These are phyloP conservation scores for Spodoptera frugiperda DNA, from an alignment of 1,140 invertebrate genomes.

Conservation along the genomic window DNA sequence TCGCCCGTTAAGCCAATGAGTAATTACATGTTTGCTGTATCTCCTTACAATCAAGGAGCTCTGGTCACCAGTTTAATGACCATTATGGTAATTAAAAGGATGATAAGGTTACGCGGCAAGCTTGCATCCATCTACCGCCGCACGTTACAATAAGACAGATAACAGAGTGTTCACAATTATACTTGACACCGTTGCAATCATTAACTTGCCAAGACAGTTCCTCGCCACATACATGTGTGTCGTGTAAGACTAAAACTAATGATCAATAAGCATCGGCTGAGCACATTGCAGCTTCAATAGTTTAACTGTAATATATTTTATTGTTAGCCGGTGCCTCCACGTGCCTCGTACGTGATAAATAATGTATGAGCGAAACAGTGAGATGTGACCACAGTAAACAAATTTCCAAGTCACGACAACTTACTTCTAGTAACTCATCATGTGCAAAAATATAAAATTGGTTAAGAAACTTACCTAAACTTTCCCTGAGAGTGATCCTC, in stretches of 20 bases:
- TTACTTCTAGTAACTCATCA: conserved; percentile 48
- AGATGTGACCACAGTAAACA: conserved; percentile 56
- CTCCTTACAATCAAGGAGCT: conserved; percentile 12
- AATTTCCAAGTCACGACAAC: conserved; percentile 62
- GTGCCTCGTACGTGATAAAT: conserved; percentile 70
- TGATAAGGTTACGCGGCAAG: conserved; percentile 5
- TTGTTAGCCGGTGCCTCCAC: conserved; percentile 60
- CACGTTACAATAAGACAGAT: background rate
- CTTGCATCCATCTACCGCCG: background rate
- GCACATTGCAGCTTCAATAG: conserved; percentile 47
- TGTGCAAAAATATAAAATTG: conserved; percentile 19
- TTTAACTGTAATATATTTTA: conserved; percentile 65
- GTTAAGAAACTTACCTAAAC: conserved; percentile 87
- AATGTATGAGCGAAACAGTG: conserved; percentile 61
- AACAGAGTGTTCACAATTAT: conserved; percentile 4
- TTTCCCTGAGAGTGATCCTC: conserved; percentile 94
- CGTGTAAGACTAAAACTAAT: conserved; percentile 44
- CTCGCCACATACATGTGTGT: background rate
- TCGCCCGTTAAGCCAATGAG: background rate
- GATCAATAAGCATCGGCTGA: conserved; percentile 50
- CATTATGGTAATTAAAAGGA: conserved; percentile 30
- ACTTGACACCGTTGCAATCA: conserved; percentile 39
- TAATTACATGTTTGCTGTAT: conserved; percentile 17
- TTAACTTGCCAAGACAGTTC: conserved; percentile 14
- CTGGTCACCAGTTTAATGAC: background rate